Evolutionary conservation across 2,113 vertebrate genomes (phyloP).

Genomic region (Strigops habroptila): DNA sequence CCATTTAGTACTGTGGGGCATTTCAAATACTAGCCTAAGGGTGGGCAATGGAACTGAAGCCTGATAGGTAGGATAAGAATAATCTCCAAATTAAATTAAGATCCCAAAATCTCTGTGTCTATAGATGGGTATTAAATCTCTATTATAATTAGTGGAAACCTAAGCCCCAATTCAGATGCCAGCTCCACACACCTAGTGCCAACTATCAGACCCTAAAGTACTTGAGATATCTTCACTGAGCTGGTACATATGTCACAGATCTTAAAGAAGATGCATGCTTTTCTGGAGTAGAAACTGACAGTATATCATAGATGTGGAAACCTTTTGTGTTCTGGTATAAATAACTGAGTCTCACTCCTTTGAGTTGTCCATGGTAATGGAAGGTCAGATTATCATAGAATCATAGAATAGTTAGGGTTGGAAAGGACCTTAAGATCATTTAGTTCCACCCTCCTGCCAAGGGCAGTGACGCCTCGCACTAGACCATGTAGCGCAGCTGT

Average conservation of each 20-base stretch:
- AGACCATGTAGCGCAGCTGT: background rate
- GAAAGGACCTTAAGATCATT: background rate
- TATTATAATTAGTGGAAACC: background rate
- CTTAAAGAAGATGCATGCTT: background rate
- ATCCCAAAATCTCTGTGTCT: background rate
- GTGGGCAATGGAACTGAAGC: background rate
- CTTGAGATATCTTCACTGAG: background rate
- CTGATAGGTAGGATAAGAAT: background rate
- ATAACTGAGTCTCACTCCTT: background rate
- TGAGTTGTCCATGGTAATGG: background rate
- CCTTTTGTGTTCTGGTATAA: background rate
- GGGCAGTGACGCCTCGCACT: background rate
- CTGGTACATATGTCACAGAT: background rate
- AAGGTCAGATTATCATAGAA: background rate
- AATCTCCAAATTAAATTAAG: background rate
- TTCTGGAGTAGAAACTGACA: background rate
- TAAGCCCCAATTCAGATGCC: background rate
- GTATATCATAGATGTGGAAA: background rate
- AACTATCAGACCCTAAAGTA: background rate
- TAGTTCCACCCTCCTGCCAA: too few species aligned
- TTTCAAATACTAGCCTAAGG: background rate
- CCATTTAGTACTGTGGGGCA: background rate
- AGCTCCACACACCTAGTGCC: background rate
- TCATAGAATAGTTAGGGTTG: background rate
- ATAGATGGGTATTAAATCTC: background rate